Evolutionary conservation across 2,113 vertebrate species (phyloP).

Genomic region (Trogon melanurus): DNA sequence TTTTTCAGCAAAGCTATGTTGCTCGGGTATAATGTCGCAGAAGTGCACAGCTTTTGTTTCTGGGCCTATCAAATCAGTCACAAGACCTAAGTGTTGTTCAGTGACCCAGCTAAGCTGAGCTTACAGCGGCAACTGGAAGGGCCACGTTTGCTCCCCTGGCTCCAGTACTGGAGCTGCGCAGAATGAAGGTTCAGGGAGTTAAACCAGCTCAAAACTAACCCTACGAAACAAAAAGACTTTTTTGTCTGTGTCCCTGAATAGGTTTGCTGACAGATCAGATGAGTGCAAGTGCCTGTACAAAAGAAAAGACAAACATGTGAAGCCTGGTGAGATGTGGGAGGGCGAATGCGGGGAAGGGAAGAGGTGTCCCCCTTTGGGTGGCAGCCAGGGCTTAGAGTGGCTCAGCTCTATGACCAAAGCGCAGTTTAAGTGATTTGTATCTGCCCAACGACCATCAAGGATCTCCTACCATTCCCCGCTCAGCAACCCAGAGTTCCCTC

Average conservation of each 20-base stretch:
- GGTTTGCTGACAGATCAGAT: not conserved
- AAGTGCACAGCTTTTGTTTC: not conserved
- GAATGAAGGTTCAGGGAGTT: not conserved
- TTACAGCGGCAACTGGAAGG: not conserved
- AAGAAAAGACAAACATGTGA: not conserved
- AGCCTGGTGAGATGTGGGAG: not conserved
- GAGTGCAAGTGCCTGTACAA: not conserved
- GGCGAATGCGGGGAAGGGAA: not conserved
- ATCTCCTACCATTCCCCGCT: not conserved
- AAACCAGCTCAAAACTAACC: not conserved
- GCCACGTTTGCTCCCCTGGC: not conserved
- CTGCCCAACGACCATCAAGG: not conserved
- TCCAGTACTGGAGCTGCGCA: not conserved
- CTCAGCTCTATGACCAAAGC: not conserved
- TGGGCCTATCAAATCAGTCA: not conserved
- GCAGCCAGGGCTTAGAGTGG: not conserved
- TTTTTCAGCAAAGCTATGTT: not conserved
- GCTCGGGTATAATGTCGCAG: not conserved
- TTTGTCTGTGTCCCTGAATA: not conserved
- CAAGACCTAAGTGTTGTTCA: not conserved
- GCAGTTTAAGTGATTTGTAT: not conserved
- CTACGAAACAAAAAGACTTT: not conserved
- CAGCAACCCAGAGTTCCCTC: not conserved
- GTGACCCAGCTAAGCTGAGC: not conserved
- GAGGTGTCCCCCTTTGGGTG: not conserved